Base-by-base conservation (phyloP, 1,140 invertebrate genomes). In the Megathymus violae region DNA sequence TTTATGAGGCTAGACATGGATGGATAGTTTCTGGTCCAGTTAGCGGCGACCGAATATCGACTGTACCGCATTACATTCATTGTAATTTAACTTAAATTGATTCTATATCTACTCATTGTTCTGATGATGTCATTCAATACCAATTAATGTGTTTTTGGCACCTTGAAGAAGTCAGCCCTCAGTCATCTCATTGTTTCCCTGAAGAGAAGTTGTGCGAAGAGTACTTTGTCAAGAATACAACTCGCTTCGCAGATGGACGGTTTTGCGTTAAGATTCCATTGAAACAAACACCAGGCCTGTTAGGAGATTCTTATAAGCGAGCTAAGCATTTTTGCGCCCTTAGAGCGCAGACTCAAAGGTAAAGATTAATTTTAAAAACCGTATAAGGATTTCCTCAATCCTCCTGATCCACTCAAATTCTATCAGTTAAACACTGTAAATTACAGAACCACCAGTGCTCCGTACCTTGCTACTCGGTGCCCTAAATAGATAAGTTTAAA, bases 261-360 rank as follows among this genome's bases (percentile, higher is more conserved):
- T 69, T 74, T 50, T 64, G 63, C 61, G 72, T 71, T 10, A 41
- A 25, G n/a, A 64, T 71, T 36, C 63, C 66, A 34, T 64, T 69
- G 22, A 69, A 66, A 41, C 4, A 46, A 16, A n/a, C 19, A 15
- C 5, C 47, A n/a, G n/a, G n/a, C n/a, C n/a, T n/a, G n/a, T n/a
- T n/a, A n/a, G n/a, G n/a, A n/a, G n/a, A n/a, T n/a, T 74, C 67
- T 4, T 43, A 48, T 3, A 4, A 34, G 2, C 47, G 44, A 15
- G 68, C 65, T 6, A 66, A 48, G 2, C 46, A 64, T 34, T 22
- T 47, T 71, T 15, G 13, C 63, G n/a, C n/a, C n/a, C n/a, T n/a
- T n/a, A n/a, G n/a, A n/a, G n/a, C n/a, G 67, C 14, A 52, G 54
- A 62, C 44, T 59, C 17, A 56, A 66, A 17, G 22, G 7, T 15